phyloP scores from a whole-genome alignment of 2,113 vertebrate genomes.

The Cranoglanis bouderius region DNA sequence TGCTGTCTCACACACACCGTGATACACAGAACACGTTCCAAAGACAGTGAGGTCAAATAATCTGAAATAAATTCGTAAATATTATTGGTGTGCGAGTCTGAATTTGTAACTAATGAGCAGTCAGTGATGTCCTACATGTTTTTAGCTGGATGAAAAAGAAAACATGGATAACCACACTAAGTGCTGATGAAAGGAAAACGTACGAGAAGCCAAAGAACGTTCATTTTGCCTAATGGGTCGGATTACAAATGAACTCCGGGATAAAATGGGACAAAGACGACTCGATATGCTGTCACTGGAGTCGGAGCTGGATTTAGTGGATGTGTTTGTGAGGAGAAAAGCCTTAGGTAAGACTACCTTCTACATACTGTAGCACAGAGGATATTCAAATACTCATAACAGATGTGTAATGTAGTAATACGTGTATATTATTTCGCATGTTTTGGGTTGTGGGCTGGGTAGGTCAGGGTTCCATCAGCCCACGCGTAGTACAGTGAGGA shows the following conservation, averaged over 20 bases:
- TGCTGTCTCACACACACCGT: not conserved
- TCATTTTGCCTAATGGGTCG: not conserved
- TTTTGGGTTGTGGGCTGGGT: not conserved
- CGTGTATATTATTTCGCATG: not conserved
- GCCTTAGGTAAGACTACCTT: not conserved
- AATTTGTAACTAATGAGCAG: not conserved
- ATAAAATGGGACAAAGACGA: not conserved
- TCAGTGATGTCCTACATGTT: not conserved
- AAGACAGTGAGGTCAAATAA: not conserved
- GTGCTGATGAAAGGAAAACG: not conserved
- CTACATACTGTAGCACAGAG: not conserved
- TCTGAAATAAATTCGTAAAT: not conserved
- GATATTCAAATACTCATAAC: not conserved
- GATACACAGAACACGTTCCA: not conserved
- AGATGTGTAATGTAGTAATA: not conserved
- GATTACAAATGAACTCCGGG: not conserved
- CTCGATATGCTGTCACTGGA: not conserved
- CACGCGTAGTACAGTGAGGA: too few relatives aligned
- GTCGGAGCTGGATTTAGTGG: not conserved
- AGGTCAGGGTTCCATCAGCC: not conserved
- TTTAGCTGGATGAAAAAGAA: not conserved
- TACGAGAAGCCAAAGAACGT: not conserved
- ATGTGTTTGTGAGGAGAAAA: not conserved
- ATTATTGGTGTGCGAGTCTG: not conserved
- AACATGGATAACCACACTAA: not conserved